Evolutionary conservation across 2,113 vertebrate species (phyloP), one percentile per base, ranked within the genome.

Genomic region (Daubentonia madagascariensis): DNA sequence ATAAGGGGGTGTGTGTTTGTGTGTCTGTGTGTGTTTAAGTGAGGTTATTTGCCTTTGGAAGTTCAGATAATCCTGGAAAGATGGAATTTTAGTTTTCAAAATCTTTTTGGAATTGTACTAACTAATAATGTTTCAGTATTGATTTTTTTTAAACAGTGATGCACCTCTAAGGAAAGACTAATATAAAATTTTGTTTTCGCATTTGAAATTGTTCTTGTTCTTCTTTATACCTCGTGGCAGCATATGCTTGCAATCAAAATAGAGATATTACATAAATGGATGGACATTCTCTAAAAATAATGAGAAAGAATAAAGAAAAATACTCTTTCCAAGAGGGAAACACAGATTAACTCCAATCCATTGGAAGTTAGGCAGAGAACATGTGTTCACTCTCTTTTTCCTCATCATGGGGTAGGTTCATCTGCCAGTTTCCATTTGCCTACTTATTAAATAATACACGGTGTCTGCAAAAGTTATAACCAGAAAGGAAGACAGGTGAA

Each of bases 401-500:
- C 63, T 78, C 63, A 40, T 17, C 9, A 3, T 83, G 63, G 61
- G 32, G 32, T 86, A 3, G 48, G 59, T 70, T 97, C 79, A 97
- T 32, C 92, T 98, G 91, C 85, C 95, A 97, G 61, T 59, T 97
- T 87, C 91, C 65, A 86, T 97, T 97, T 96, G 57, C 52, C 97
- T 84, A 97, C 52, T 91, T 96, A 98, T 93, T 97, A 97, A 98
- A 96, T 92, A 85, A 91, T 92, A 96, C 43, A 96, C 48, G 79
- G 40, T 95, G 94, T 93, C 89, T 59, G 13, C 97, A 97, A 97
- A 97, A 97, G 96, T 22, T 93, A 45, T 89, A 97, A 98, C 89
- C 85, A 97, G 91, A 80, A 89, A 96, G 23, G 20, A 95, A 93
- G 68, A 91, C 67, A 98, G 68, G 96, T 98, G 97, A 97, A 98